Evolutionary conservation across 2,888 invertebrate genomes (phyloP), one percentile per base, ranked within the genome.

Genomic region (Scaptomyza tumidula): DNA sequence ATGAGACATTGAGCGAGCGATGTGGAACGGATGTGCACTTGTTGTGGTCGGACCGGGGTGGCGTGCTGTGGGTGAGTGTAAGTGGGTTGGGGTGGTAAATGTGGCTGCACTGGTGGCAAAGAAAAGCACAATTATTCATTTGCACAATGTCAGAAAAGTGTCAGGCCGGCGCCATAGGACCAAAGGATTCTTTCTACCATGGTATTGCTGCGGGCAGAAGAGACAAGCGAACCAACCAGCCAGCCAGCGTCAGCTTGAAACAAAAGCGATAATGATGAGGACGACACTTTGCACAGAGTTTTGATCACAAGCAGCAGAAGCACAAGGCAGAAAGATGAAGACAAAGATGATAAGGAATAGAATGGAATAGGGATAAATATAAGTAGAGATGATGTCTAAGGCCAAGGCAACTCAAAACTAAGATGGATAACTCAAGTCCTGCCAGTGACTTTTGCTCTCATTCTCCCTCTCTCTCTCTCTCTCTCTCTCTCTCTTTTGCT

Each of bases 91-190:
- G 31, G 48, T 57, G 49, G 52, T 50, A 14, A 39, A 39, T 39
- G 39, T 39, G 39, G 39, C 39, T 66, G 69, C 57, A 71, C 64
- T 73, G 69, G 57, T 73, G 70, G 86, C 79, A 90, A 80, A 89
- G 84, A 84, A 90, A 90, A 89, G 90, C 89, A 88, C 91, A 90
- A 90, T 90, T 90, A 90, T 89, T 89, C 89, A 89, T 90, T 89
- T 83, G 86, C 85, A 86, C 81, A 85, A 86, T 85, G 88, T 88
- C 89, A 88, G 88, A 89, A 86, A 86, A 86, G 85, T 89, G 89
- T 89, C 85, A 88, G 86, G 89, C 71, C 74, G 88, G 84, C 86
- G 79, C 82, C 86, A 88, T 86, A 89, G 88, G 88, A 85, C 87
- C 89, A 89, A 89, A 89, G 89, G 86, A 85, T 85, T 88, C 71